Evolutionary conservation across 2,888 invertebrate species (phyloP).

Genomic region (Papilio protenor): DNA sequence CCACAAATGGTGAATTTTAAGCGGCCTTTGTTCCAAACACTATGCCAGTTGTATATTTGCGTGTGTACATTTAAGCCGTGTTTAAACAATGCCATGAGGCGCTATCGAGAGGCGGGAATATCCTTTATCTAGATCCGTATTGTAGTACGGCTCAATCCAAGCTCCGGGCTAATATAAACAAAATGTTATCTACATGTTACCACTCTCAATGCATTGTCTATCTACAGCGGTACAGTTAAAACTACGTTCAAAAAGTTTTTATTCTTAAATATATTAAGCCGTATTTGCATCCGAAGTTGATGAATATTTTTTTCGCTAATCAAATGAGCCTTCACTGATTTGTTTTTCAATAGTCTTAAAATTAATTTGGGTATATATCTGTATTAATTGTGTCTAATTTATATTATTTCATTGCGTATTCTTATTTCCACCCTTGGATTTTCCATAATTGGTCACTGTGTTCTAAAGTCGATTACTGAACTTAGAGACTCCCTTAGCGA

Average conservation of each 20-base stretch:
- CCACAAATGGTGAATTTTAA: constrained; percentile 43
- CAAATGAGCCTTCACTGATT: too few species aligned
- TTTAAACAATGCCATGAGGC: constrained; percentile 62
- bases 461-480: too few species aligned
- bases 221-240: constrained; percentile 5
- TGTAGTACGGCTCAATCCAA: constrained; percentile 72
- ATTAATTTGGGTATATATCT: too few species aligned
- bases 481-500: too few species aligned
- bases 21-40: constrained; percentile 37
- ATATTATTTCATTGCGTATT: too few species aligned
- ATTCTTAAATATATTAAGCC: too few species aligned
- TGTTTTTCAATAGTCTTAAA: too few species aligned
- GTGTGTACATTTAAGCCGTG: constrained; percentile 42
- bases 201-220: constrained; percentile 48
- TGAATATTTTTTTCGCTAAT: too few species aligned
- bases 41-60: constrained; percentile 14
- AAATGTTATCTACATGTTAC: constrained; percentile 58
- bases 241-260: constrained; percentile 9
- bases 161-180: constrained; percentile 70
- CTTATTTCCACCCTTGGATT: too few species aligned
- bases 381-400: too few species aligned
- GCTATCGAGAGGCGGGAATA: constrained; percentile 55
- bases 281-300: too few species aligned
- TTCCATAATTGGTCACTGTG: too few species aligned
- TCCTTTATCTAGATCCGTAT: constrained; percentile 72